Base-by-base conservation (phyloP, 2,113 vertebrate genomes). In the Plectropomus leopardus region DNA sequence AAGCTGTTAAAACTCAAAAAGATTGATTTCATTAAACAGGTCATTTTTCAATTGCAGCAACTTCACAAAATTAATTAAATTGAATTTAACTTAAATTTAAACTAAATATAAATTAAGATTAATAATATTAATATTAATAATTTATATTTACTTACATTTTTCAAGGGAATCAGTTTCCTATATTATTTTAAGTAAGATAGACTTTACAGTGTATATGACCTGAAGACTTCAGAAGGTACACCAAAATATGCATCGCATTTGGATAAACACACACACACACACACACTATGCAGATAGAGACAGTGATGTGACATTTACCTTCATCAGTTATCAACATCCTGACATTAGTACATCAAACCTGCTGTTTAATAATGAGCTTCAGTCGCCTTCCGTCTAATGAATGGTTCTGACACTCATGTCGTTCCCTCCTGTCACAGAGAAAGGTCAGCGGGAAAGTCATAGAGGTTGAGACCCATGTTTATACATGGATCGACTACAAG, bases 301-400 rank as follows among this genome's bases (percentile, higher is more conserved):
- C 88, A 83, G 80, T 81, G 87, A 89, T 88, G 86, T 92, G 90
- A 86, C 93, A 94, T 94, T 94, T 94, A 87, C 85, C 87, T 89
- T 90, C 88, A 92, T 90, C 88, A 82, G 60, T 89, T 91, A 88
- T 91, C 84, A 91, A 66, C 88, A 89, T 89, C 79, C 89, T 90
- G 90, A 84, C 90, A 90, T 92, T 90, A 87, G 78, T 85, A 84
- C 83, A 87, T 91, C 88, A 93, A 89, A 90, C 83, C 86, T 85
- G 83, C 83, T 85, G 88, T 89, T 88, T 92, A 82, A 88, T 93
- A 89, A 90, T 92, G 89, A 91, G 86, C 85, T 72, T 61, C 58
- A 60, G 84, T 85, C 23, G 34, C 86, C 70, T 64, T 87, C 78
- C 67, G 84, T 80, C 70, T 83, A 81, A 76, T 68, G 50, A 88